phyloP scores from a whole-genome alignment of 1,140 invertebrate genomes.

The Zaprionus capensis region DNA sequence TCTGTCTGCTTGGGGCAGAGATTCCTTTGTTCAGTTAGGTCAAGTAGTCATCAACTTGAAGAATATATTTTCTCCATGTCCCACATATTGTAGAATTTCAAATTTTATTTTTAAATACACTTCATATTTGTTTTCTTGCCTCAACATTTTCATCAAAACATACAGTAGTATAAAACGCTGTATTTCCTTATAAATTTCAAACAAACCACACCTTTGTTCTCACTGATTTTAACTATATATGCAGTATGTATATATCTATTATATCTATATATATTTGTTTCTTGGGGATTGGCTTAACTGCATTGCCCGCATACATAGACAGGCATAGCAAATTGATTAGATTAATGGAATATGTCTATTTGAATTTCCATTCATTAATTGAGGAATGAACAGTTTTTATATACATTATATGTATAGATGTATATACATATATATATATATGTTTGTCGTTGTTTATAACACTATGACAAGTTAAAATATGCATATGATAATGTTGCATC shows the following conservation, averaged over 20 bases:
- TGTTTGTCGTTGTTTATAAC: background rate
- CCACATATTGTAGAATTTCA: background rate
- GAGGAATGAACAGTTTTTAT: background rate
- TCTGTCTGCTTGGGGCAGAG: background rate
- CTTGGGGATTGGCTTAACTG: background rate
- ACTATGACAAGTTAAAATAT: background rate
- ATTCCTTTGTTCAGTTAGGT: slow-evolving; percentile 21
- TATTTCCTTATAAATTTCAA: background rate
- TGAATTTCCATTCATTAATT: background rate
- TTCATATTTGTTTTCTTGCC: slow-evolving; percentile 1
- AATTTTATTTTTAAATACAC: background rate
- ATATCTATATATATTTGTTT: background rate
- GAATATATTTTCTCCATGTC: background rate
- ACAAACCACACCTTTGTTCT: background rate
- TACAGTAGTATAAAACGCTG: background rate
- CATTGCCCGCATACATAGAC: background rate
- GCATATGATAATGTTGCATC: too few relatives aligned
- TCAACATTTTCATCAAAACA: background rate
- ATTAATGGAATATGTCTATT: background rate
- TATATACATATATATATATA: too few relatives aligned
- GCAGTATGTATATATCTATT: too few relatives aligned
- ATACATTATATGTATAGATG: too few relatives aligned
- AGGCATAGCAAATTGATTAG: background rate
- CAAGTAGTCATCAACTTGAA: slow-evolving; percentile 21
- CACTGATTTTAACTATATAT: background rate